These are phyloP conservation scores for Caprella mutica DNA, from an alignment of 2,888 invertebrate species.

Conservation along the genomic window DNA sequence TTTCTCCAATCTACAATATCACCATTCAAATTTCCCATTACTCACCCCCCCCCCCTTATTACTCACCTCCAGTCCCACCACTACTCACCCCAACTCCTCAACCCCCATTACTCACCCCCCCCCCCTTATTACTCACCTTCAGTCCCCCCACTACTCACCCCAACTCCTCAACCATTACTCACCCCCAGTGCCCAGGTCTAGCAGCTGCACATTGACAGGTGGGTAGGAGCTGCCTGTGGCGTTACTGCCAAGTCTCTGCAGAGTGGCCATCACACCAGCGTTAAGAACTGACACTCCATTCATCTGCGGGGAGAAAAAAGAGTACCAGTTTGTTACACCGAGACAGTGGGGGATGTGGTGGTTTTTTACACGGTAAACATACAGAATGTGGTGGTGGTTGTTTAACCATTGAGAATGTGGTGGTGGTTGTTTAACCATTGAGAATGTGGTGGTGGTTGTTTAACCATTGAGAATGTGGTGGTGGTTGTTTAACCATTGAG, in stretches of 20 bases:
- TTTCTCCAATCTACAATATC: too few species aligned
- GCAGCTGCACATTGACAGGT: slow-evolving; percentile 21
- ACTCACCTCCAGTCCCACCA: background rate
- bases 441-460: too few species aligned
- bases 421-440: too few species aligned
- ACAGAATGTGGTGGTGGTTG: too few species aligned
- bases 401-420: too few species aligned
- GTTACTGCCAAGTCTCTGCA: slow-evolving; percentile 30
- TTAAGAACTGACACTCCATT: slow-evolving; percentile 23
- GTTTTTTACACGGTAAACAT: too few species aligned
- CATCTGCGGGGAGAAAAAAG: slow-evolving; percentile 1
- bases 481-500: too few species aligned
- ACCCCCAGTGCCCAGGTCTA: slow-evolving; percentile 32
- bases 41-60: background rate
- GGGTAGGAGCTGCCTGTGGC: slow-evolving; percentile 29
- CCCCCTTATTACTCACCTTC: background rate
- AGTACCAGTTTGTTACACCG: too few species aligned
- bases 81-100: background rate
- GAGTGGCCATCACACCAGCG: slow-evolving; percentile 21
- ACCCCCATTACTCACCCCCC: background rate
- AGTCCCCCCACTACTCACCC: background rate
- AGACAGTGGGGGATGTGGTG: too few species aligned
- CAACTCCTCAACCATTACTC: too few species aligned
- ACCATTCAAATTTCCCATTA: too few species aligned
- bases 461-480: too few species aligned